A percentile compares a stretch with the other conserved stretches of the same genome.
phyloP scores from a whole-genome alignment of 2,888 invertebrate genomes.

The Archips crataeganus region DNA sequence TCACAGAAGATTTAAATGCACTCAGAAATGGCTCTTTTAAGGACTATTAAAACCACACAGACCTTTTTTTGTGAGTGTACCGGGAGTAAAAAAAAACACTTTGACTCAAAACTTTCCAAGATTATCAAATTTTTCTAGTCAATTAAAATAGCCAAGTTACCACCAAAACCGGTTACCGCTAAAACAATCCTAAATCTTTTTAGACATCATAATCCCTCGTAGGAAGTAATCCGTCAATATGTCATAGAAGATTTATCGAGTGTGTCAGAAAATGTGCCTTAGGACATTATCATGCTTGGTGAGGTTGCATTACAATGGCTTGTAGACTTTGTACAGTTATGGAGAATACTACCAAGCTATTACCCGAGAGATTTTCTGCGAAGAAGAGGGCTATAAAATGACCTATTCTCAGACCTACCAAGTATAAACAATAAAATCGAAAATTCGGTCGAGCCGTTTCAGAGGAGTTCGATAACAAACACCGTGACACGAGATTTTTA shows the following conservation, averaged over 20 bases:
- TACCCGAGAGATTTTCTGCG: too few relatives aligned
- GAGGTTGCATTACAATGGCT: neutral
- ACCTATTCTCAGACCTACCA: too few relatives aligned
- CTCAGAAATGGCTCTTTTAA: neutral
- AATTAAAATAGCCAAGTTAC: neutral
- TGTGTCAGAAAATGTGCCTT: neutral
- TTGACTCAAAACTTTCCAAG: too few relatives aligned
- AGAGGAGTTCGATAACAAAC: too few relatives aligned
- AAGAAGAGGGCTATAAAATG: too few relatives aligned
- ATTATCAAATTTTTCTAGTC: too few relatives aligned
- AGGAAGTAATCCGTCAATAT: constrained; percentile 33
- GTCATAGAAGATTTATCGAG: constrained; percentile 12
- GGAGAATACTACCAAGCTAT: too few relatives aligned
- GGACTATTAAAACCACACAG: neutral
- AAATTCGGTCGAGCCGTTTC: too few relatives aligned
- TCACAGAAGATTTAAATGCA: neutral
- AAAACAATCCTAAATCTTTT: neutral
- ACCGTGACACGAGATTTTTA: too few relatives aligned
- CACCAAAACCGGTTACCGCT: neutral
- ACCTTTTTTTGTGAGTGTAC: neutral
- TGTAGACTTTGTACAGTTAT: neutral
- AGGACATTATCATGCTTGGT: neutral
- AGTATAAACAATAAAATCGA: too few relatives aligned
- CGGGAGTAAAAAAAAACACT: neutral
- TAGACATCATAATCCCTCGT: neutral